A percentile compares a stretch with the other conserved stretches of the same genome.
Conservation (phyloP, 1,140 invertebrate species). For the Euura saliciscinereae region DNA sequence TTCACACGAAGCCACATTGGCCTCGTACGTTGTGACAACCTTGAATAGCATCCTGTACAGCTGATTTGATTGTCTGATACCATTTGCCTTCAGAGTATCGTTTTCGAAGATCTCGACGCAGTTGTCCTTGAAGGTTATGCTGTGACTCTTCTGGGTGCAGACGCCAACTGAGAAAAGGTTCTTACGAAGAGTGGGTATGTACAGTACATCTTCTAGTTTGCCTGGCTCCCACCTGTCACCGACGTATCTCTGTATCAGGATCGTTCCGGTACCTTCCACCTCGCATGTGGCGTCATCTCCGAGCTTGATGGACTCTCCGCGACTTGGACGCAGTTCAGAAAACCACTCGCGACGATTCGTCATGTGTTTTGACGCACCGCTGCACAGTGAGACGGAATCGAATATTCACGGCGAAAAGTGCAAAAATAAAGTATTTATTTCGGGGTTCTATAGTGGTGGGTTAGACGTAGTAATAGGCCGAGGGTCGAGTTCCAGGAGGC, state of each 20-base stretch:
- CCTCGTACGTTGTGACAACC: background rate
- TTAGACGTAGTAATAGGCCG: no score
- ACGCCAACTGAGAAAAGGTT: constrained; percentile 31
- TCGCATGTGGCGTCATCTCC: constrained; percentile 24
- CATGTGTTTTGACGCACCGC: constrained; percentile 32
- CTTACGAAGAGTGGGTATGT: constrained; percentile 20
- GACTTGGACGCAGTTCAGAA: constrained; percentile 10
- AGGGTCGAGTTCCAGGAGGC: no score
- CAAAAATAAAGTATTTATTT: no score
- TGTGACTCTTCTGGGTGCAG: constrained; percentile 18
- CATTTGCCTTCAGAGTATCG: constrained; percentile 21
- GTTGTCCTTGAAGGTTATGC: no score
- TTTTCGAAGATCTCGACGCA: constrained; percentile 26
- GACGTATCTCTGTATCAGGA: constrained; percentile 26
- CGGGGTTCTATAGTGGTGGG: no score
- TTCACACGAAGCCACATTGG: constrained; percentile 9
- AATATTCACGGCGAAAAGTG: no score
- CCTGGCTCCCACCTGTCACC: constrained; percentile 26
- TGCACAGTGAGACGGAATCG: no score
- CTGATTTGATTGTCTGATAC: constrained; percentile 14
- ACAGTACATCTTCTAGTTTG: constrained; percentile 27
- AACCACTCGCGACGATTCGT: constrained; percentile 35
- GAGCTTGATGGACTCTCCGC: constrained; percentile 27
- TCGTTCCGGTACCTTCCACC: constrained; percentile 25
- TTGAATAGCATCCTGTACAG: constrained; percentile 17